Evolutionary conservation across 1,140 invertebrate genomes (phyloP).

Genomic region (Onthophagus taurus): DNA sequence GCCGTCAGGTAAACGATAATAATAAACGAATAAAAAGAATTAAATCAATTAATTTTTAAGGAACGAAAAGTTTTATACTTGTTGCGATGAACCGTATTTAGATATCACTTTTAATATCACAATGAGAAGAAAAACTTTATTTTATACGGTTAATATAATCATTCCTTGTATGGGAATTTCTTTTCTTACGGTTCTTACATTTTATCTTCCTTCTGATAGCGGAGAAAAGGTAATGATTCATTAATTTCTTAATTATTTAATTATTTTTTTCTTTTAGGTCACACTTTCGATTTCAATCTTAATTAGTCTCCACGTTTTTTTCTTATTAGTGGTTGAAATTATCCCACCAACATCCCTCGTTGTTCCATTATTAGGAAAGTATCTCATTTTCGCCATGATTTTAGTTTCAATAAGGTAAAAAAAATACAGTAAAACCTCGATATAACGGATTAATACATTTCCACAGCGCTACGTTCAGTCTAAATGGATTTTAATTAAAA

Average conservation of each 20-base stretch:
- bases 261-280: slow-evolving; percentile 52
- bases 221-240: slow-evolving; percentile 84
- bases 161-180: slow-evolving; percentile 97
- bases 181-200: slow-evolving; percentile 95
- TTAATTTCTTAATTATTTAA: too few relatives aligned
- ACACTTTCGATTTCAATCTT: slow-evolving; percentile 98
- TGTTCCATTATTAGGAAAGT: slow-evolving; percentile 96
- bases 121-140: slow-evolving; percentile 91
- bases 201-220: slow-evolving; percentile 97
- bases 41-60: slow-evolving; percentile 46
- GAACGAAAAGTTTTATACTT: slow-evolving; percentile 93
- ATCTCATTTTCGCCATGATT: slow-evolving; percentile 99
- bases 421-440: too few relatives aligned
- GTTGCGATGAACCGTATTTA: slow-evolving; percentile 90
- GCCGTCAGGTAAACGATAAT: slow-evolving; percentile 64
- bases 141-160: slow-evolving; percentile 96
- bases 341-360: slow-evolving; percentile 98
- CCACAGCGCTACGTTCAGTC: too few relatives aligned
- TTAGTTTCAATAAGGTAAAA: slow-evolving; percentile 92
- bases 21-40: background rate
- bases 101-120: slow-evolving; percentile 99
- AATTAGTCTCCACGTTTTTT: slow-evolving; percentile 98
- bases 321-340: slow-evolving; percentile 94
- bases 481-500: too few relatives aligned
- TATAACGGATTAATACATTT: too few relatives aligned